Evolutionary conservation across 1,140 invertebrate genomes (phyloP).

Genomic region (Caerostris darwini): DNA sequence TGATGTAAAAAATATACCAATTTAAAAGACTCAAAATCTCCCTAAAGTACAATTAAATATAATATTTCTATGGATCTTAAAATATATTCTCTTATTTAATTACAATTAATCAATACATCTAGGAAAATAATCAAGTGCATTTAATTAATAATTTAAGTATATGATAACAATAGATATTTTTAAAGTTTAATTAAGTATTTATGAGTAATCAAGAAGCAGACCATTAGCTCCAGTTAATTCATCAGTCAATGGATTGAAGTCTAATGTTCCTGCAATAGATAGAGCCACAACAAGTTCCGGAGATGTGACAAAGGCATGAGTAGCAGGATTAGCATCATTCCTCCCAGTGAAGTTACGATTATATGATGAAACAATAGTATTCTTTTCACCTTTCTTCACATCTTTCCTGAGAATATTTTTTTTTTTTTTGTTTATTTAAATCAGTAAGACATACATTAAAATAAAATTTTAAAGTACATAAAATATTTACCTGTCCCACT

Average conservation of each 20-base stretch:
- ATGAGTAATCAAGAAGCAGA: background rate
- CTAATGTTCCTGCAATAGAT: slow-evolving; percentile 94
- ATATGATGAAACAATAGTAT: slow-evolving; percentile 99
- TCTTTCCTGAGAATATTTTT: slow-evolving; percentile 85
- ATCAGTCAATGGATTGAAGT: slow-evolving; percentile 96
- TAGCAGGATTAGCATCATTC: slow-evolving; percentile 99
- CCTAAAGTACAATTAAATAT: too few relatives aligned
- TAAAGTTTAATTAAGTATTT: too few relatives aligned
- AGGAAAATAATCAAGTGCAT: too few relatives aligned
- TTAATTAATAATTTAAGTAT: too few relatives aligned
- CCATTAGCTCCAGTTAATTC: slow-evolving; percentile 85
- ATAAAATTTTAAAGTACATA: background rate
- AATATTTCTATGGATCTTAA: too few relatives aligned
- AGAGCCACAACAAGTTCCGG: slow-evolving; percentile 99
- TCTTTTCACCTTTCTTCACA: slow-evolving; percentile 99
- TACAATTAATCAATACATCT: too few relatives aligned
- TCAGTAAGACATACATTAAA: background rate
- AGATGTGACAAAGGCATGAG: slow-evolving; percentile 99
- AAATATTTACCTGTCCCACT: slow-evolving; percentile 90
- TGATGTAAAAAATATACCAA: too few relatives aligned
- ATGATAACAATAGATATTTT: too few relatives aligned
- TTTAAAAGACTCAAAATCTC: too few relatives aligned
- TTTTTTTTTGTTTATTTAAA: background rate
- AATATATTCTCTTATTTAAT: too few relatives aligned
- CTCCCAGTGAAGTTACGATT: slow-evolving; percentile 98